These are phyloP conservation scores for Umimayanthus kanabou DNA, from an alignment of 92 coral and sea anemone genomes.

Conservation along the genomic window DNA sequence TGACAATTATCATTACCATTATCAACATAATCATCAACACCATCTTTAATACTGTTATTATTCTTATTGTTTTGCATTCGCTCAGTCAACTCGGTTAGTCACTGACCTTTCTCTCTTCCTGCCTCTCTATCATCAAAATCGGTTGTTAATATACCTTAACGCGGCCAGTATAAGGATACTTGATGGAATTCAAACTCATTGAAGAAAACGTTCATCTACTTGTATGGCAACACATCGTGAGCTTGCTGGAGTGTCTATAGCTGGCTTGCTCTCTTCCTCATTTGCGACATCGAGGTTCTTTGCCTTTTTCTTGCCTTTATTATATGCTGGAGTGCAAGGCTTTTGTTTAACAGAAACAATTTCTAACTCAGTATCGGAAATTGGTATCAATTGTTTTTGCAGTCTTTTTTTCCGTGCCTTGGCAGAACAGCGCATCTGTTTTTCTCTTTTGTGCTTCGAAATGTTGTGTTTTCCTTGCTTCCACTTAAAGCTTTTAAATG, in stretches of 20 bases:
- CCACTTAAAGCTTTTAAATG: not conserved
- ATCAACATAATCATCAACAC: no score
- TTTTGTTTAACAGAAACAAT: not conserved
- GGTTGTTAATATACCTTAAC: not conserved
- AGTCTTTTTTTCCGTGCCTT: constrained; percentile 33
- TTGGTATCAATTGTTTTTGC: not conserved
- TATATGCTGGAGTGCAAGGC: not conserved
- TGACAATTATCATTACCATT: no score
- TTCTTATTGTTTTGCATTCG: no score
- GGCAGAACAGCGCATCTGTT: constrained; percentile 30
- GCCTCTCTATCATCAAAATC: not conserved
- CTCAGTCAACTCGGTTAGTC: no score
- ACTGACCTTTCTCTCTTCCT: no score
- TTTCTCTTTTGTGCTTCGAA: not conserved
- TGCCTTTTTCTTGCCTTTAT: not conserved
- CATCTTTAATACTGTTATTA: no score
- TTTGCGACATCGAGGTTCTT: not conserved
- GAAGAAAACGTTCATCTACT: not conserved
- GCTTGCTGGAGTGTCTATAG: not conserved
- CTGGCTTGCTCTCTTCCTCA: not conserved
- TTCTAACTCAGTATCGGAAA: not conserved
- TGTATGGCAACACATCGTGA: not conserved
- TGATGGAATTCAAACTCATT: no score
- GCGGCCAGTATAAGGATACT: not conserved
- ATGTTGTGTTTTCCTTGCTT: not conserved